Evolutionary conservation across 2,888 invertebrate genomes (phyloP).

Genomic region (Oxyteleia sp.): DNA sequence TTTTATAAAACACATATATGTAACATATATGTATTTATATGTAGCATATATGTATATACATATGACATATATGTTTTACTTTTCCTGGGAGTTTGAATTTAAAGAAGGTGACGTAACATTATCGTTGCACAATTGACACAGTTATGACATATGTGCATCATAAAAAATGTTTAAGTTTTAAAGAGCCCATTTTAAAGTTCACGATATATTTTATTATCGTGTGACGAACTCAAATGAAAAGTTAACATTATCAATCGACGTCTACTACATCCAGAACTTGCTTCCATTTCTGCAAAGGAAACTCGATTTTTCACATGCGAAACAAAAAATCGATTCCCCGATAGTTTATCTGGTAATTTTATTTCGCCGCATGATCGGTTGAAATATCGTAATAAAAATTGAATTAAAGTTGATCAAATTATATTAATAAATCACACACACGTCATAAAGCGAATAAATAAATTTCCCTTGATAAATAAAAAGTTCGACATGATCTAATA

Average conservation of each 20-base stretch:
- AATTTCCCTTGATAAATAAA: not conserved
- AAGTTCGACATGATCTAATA: too few relatives aligned
- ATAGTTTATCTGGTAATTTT: not conserved
- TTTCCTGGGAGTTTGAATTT: too few relatives aligned
- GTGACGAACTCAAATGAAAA: slow-evolving; percentile 30
- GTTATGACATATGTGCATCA: not conserved
- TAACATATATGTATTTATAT: too few relatives aligned
- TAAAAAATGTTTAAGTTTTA: slow-evolving; percentile 28
- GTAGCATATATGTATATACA: too few relatives aligned
- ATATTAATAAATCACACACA: not conserved
- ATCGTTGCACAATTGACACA: too few relatives aligned
- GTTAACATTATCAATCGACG: slow-evolving; percentile 32
- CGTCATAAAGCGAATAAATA: not conserved
- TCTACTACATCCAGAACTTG: slow-evolving; percentile 9
- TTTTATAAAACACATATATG: too few relatives aligned
- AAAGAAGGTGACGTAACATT: too few relatives aligned
- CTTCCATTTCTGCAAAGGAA: slow-evolving; percentile 7
- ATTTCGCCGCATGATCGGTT: not conserved
- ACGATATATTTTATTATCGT: slow-evolving; percentile 28
- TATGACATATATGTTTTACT: too few relatives aligned
- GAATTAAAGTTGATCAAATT: not conserved
- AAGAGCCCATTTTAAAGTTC: slow-evolving; percentile 10
- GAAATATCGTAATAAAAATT: not conserved
- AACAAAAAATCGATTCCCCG: slow-evolving; percentile 11
- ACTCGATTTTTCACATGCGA: slow-evolving; percentile 17